A percentile compares a stretch with the other conserved stretches of the same genome.
phyloP scores from a whole-genome alignment of 2,888 invertebrate genomes.

The Scaptomyza tumidula region DNA sequence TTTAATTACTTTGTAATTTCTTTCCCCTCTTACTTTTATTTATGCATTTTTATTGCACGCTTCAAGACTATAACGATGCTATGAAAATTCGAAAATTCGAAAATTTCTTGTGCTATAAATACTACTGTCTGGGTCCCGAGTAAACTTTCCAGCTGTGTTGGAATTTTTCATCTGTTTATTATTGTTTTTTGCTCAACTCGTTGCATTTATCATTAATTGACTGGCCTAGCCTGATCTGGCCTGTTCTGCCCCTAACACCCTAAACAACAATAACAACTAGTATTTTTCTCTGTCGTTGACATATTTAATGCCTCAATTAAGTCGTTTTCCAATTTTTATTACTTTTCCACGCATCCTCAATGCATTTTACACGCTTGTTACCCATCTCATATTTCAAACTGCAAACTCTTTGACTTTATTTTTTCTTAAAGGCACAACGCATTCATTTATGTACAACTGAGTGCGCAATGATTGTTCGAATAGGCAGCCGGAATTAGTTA shows the following conservation, averaged over 20 bases:
- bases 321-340: constrained; percentile 61
- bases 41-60: constrained; percentile 1
- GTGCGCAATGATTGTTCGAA: no score
- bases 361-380: constrained; percentile 26
- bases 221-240: constrained; percentile 17
- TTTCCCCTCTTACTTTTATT: neutral
- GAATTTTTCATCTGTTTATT: constrained; percentile 16
- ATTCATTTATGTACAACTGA: constrained; percentile 27
- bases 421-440: constrained; percentile 23
- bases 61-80: neutral
- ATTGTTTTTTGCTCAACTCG: constrained; percentile 19
- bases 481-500: neutral
- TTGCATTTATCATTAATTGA: constrained; percentile 55
- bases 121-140: neutral
- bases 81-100: neutral
- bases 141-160: constrained; percentile 33
- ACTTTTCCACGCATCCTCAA: constrained; percentile 54
- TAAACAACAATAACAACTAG: constrained; percentile 16
- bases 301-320: constrained; percentile 73
- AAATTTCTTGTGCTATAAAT: constrained; percentile 5
- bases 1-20: no score
- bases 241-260: neutral
- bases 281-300: constrained; percentile 30
- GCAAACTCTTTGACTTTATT: constrained; percentile 2
- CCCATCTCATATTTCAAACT: constrained; percentile 20